These are phyloP conservation scores for Boulengeromyrus knoepffleri DNA, from an alignment of 2,113 vertebrate species.

Conservation along the genomic window DNA sequence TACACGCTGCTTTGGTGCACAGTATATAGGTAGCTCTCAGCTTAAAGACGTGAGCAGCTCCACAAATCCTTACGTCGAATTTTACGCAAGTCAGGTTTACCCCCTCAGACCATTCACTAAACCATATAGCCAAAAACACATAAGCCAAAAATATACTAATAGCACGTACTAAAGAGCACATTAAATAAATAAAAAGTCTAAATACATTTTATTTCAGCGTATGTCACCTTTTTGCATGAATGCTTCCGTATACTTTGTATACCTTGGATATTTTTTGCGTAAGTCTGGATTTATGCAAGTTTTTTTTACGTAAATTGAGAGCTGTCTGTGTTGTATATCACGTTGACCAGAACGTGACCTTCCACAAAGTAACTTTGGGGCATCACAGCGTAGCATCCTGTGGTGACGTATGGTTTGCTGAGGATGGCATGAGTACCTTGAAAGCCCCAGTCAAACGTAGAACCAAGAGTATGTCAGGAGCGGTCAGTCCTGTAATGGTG, in stretches of 20 bases:
- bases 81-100: neutral
- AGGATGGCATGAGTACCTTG: neutral
- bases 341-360: neutral
- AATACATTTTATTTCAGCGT: neutral
- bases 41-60: neutral
- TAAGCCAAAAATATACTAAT: neutral
- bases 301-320: neutral
- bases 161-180: neutral
- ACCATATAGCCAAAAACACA: neutral
- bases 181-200: neutral
- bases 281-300: neutral
- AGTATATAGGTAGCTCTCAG: neutral
- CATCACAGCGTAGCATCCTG: neutral
- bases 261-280: neutral
- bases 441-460: neutral
- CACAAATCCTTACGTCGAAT: neutral
- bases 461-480: neutral
- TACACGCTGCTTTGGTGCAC: neutral
- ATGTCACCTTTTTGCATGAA: neutral
- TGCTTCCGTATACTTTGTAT: neutral
- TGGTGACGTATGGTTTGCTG: neutral
- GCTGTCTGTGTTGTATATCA: neutral
- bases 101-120: neutral
- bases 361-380: neutral
- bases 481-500: too few relatives aligned